These are phyloP conservation scores for Drosophila rufa DNA, from an alignment of 1,140 invertebrate species.

Conservation along the genomic window DNA sequence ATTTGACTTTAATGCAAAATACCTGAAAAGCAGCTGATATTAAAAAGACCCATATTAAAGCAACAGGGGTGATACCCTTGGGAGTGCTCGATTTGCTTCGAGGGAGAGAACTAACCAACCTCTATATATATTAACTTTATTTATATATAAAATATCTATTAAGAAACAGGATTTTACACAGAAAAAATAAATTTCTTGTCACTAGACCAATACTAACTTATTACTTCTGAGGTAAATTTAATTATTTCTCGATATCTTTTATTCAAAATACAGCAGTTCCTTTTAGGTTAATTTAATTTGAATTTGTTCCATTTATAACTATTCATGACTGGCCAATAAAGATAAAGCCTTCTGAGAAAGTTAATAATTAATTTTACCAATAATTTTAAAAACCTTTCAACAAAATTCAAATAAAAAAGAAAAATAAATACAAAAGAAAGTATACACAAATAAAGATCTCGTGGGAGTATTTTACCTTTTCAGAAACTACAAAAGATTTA, in stretches of 20 bases:
- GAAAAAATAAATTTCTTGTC: too few relatives aligned
- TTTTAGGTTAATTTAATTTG: too few relatives aligned
- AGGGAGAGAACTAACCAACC: background rate
- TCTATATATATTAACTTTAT: background rate
- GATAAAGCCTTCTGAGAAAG: too few relatives aligned
- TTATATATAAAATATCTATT: too few relatives aligned
- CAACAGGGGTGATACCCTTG: background rate
- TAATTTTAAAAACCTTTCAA: background rate
- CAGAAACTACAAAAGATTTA: background rate
- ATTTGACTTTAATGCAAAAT: constrained; percentile 56
- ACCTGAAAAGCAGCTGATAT: constrained; percentile 19
- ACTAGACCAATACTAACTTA: too few relatives aligned
- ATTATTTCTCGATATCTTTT: background rate
- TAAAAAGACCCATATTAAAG: background rate
- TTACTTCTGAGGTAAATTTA: background rate
- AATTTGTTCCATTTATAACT: too few relatives aligned
- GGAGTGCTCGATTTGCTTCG: background rate
- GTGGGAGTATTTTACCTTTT: background rate
- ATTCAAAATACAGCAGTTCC: too few relatives aligned
- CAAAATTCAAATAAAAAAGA: too few relatives aligned
- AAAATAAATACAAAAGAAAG: background rate
- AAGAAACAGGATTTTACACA: too few relatives aligned
- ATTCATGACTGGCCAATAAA: too few relatives aligned
- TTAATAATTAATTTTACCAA: background rate
- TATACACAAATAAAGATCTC: background rate